Percentiles rank a stretch among this genome's conserved stretches.
Evolutionary conservation across 2,113 vertebrate genomes (phyloP).

Genomic region (Noturus placidus): DNA sequence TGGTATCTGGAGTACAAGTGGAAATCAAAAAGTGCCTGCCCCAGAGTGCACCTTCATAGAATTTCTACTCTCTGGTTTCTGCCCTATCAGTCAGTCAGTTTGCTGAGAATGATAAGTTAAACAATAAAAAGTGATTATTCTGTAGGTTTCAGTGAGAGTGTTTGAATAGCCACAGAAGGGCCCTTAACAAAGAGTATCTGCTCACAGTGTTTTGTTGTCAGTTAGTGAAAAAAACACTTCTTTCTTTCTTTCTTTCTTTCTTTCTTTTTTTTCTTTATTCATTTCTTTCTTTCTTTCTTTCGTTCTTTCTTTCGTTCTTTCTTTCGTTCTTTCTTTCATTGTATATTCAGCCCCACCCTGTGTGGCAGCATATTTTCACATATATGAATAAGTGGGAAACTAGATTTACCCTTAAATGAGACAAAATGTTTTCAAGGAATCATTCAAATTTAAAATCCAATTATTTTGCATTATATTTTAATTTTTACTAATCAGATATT

Average conservation of each 20-base stretch:
- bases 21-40: conserved; percentile 68
- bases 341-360: background rate
- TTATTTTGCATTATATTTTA: background rate
- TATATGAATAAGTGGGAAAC: background rate
- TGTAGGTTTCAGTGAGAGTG: conserved; percentile 33
- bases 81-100: conserved; percentile 48
- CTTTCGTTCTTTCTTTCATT: no score
- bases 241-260: background rate
- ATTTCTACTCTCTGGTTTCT: conserved; percentile 23
- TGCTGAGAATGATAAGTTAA: conserved; percentile 44
- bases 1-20: conserved; percentile 66
- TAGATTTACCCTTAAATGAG: background rate
- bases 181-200: background rate
- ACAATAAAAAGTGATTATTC: conserved; percentile 45
- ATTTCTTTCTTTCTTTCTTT: background rate
- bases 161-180: conserved; percentile 36
- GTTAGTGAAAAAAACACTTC: conserved; percentile 10
- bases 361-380: no score
- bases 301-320: background rate
- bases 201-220: background rate
- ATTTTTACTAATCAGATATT: background rate
- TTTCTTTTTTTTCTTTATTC: no score
- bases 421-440: background rate
- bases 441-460: background rate
- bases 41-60: conserved; percentile 47